Base-by-base conservation (phyloP, 2,113 vertebrate species). In the Picathartes gymnocephalus region DNA sequence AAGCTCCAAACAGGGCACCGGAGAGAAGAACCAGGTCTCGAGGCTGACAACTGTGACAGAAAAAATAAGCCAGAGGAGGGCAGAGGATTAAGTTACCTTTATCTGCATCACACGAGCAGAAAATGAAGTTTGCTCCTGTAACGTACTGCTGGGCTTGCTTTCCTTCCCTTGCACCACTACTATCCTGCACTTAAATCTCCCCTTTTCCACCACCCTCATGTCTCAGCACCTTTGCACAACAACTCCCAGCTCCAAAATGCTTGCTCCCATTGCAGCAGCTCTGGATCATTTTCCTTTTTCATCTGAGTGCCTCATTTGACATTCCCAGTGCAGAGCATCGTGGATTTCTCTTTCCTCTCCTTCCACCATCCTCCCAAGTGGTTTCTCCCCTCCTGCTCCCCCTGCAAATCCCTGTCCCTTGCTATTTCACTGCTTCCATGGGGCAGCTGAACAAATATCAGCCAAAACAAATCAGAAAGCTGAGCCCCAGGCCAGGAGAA, bases 151-250 rank as follows among this genome's bases (percentile, higher is more conserved):
- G 35, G 21, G 21, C 60, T 27, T 51, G 57, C 42, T 61, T 23
- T 56, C 31, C 37, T 71, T 50, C 39, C 71, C 58, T 48, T 69
- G 45, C 31, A 53, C 44, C 69, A 69, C n/a, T n/a, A n/a, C 50
- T 44, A 16, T 4, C 66, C 53, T 47, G 44, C 60, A 77, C 58
- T 88, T 31, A 50, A 23, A 24, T 60, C 28, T 80, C 54, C 42
- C 47, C 31, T 88, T 40, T 48, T 22, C 53, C 40, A 82, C 28
- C 53, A 61, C 44, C 25, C 19, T 78, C 62, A 5, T 5, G 39
- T 71, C 91, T 77, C 81, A 61, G 10, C 68, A 88, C 68, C 50
- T 68, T 74, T 70, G 74, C 53, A 89, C 81, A 40, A 33, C 48
- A 35, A 17, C 71, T 86, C 64, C 37, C 57, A 70, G 20, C 47